phyloP scores from a whole-genome alignment of 1,140 invertebrate genomes.

The Dendrolimus kikuchii region DNA sequence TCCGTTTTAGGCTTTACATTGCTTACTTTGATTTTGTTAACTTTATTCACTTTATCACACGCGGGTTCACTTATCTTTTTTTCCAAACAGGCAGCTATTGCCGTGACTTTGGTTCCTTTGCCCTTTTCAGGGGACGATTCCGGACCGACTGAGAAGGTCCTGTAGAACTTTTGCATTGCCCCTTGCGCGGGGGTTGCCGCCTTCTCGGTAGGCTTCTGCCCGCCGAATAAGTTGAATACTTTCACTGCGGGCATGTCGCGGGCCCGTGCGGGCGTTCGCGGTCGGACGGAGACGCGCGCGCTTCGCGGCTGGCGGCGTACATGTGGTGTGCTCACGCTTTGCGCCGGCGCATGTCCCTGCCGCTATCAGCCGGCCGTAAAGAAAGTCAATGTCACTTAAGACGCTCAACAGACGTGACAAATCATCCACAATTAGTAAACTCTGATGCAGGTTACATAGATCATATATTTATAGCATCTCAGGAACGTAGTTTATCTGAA shows the following conservation, averaged over 20 bases:
- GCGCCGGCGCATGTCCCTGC: constrained; percentile 12
- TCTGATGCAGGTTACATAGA: constrained; percentile 16
- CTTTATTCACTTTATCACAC: constrained; percentile 50
- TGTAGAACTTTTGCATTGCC: constrained; percentile 70
- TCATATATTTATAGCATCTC: not conserved
- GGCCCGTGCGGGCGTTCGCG: constrained; percentile 50
- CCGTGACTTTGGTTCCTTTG: constrained; percentile 60
- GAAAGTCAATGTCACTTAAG: constrained; percentile 62
- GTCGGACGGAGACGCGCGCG: constrained; percentile 59
- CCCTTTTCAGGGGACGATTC: constrained; percentile 41
- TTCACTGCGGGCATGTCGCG: constrained; percentile 71
- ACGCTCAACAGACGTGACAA: constrained; percentile 28
- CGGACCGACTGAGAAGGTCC: constrained; percentile 61
- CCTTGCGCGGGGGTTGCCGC: constrained; percentile 36
- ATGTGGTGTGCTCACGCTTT: constrained; percentile 30
- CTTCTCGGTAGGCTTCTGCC: constrained; percentile 64
- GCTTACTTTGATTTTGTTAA: constrained; percentile 40
- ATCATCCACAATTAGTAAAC: constrained; percentile 23
- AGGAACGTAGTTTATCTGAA: constrained; percentile 23
- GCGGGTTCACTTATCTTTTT: constrained; percentile 57
- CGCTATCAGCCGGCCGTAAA: constrained; percentile 42
- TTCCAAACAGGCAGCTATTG: constrained; percentile 59
- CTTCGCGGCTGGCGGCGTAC: constrained; percentile 50
- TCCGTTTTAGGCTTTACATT: constrained; percentile 34
- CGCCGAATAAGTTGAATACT: constrained; percentile 67